phyloP scores from a whole-genome alignment of 2,888 invertebrate genomes.

The Drosophila demipolita region DNA sequence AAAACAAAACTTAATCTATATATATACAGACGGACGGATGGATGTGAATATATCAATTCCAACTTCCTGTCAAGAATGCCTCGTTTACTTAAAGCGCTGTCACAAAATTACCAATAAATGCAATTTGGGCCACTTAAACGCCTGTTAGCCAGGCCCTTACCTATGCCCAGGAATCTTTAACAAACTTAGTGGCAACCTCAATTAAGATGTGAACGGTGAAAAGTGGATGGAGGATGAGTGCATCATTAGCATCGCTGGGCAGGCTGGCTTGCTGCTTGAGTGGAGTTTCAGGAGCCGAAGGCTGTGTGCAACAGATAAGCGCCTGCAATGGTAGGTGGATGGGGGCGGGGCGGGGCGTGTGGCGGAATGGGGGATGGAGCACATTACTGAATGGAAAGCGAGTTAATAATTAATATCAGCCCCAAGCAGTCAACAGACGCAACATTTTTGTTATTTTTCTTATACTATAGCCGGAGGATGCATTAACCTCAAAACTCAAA shows the following conservation, averaged over 20 bases:
- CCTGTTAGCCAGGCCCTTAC: conserved; percentile 1
- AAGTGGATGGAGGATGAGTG: conserved; percentile 22
- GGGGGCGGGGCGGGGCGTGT: neutral
- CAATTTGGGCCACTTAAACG: conserved; percentile 10
- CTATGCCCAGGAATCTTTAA: conserved; percentile 1
- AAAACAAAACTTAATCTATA: neutral
- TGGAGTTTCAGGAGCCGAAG: conserved; percentile 34
- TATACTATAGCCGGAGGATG: conserved; percentile 65
- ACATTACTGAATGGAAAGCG: conserved; percentile 59
- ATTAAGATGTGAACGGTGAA: conserved; percentile 16
- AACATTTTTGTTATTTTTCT: conserved; percentile 29
- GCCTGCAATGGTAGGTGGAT: conserved; percentile 1
- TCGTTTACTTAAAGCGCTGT: neutral
- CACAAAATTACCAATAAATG: conserved; percentile 5
- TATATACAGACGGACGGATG: neutral
- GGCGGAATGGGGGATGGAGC: neutral
- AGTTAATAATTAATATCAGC: conserved; percentile 79
- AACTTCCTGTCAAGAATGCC: neutral
- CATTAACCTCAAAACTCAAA: conserved; percentile 73
- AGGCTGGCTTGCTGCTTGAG: conserved; percentile 14
- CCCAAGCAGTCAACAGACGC: conserved; percentile 54
- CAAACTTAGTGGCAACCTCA: conserved; percentile 3
- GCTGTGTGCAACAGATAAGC: conserved; percentile 77
- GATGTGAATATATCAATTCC: neutral
- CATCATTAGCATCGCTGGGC: conserved; percentile 71